Percentiles rank a stretch among this genome's conserved stretches.
phyloP scores from a whole-genome alignment of 2,113 vertebrate species.

The Cygnus buccinator region DNA sequence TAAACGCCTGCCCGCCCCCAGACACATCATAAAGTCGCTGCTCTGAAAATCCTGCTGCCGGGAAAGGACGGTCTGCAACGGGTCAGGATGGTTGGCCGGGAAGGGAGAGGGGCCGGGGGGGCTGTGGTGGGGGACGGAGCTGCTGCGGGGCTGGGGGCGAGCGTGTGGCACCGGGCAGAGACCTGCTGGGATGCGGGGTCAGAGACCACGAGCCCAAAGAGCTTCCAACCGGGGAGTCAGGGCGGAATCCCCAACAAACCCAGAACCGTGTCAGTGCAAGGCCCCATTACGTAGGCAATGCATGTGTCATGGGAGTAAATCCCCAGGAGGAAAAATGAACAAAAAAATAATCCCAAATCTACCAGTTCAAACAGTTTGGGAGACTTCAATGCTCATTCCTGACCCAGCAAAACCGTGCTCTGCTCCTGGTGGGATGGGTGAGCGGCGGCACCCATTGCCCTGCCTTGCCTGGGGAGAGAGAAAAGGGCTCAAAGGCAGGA shows the following conservation, averaged over 20 bases:
- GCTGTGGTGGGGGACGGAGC: no score
- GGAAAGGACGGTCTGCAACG: neutral
- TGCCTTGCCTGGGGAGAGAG: neutral
- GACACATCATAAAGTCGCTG: rapidly evolving
- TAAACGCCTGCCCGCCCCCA: neutral
- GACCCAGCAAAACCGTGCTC: neutral
- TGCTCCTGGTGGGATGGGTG: rapidly evolving
- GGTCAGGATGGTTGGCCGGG: no score
- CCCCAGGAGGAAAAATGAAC: neutral
- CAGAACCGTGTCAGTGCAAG: neutral
- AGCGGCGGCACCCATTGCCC: neutral
- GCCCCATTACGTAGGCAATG: neutral
- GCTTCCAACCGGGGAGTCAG: neutral
- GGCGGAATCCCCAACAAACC: neutral
- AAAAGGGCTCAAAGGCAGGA: neutral
- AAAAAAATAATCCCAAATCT: neutral
- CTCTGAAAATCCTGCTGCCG: neutral
- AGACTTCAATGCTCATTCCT: neutral
- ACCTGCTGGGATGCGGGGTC: rapidly evolving
- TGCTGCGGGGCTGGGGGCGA: neutral
- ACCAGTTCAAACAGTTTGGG: neutral
- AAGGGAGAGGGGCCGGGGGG: neutral
- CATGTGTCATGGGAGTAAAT: rapidly evolving
- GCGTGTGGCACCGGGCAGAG: neutral
- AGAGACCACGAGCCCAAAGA: neutral